A percentile compares a stretch with the other conserved stretches of the same genome.
Conservation (phyloP, 2,113 vertebrate species). For the Cyanoramphus novaezelandiae region DNA sequence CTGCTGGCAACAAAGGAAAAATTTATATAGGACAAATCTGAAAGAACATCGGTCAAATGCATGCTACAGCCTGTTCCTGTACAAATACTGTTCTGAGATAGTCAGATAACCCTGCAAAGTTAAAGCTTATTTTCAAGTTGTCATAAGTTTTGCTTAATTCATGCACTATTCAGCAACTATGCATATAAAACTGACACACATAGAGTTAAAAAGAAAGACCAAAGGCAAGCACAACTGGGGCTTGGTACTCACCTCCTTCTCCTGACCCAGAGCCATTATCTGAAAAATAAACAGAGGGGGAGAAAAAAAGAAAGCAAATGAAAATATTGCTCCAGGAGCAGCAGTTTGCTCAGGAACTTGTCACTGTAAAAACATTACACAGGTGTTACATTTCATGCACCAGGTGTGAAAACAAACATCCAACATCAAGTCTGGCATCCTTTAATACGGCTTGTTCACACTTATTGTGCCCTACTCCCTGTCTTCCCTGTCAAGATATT, state of each 20-base stretch:
- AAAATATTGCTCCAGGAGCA: conserved; percentile 44
- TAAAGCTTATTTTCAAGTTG: neutral
- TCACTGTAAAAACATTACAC: conserved; percentile 9
- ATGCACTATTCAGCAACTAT: neutral
- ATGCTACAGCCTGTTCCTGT: neutral
- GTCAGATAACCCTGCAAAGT: neutral
- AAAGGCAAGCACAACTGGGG: neutral
- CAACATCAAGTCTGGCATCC: neutral
- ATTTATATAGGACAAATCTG: neutral
- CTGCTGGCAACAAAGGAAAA: neutral
- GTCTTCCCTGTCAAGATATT: neutral
- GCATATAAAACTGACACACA: neutral
- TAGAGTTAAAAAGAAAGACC: neutral
- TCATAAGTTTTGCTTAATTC: neutral
- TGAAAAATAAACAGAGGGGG: conserved; percentile 59
- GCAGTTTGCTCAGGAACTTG: neutral
- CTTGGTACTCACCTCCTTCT: conserved; percentile 84
- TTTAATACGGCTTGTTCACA: neutral
- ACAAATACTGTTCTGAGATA: neutral
- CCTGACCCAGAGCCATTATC: conserved; percentile 91
- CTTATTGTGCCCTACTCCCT: neutral
- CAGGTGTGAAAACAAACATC: conserved; percentile 41
- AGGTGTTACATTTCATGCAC: conserved; percentile 24
- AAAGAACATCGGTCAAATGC: neutral
- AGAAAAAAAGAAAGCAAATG: neutral